Evolutionary conservation across 2,888 invertebrate genomes (phyloP).

Genomic region (Parnassius mnemosyne): DNA sequence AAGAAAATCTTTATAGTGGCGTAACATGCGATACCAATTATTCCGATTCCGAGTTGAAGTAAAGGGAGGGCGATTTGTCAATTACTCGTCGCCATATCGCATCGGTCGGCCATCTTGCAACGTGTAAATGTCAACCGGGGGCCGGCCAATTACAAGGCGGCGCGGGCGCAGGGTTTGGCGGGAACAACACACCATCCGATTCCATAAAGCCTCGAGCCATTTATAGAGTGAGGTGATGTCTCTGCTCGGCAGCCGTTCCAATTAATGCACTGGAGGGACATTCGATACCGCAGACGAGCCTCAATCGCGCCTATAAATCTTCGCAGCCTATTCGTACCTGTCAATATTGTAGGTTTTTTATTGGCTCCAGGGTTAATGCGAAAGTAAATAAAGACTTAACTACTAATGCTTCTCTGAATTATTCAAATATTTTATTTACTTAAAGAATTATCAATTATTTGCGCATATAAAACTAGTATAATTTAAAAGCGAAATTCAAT

Average conservation of each 20-base stretch:
- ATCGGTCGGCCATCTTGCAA: conserved; percentile 71
- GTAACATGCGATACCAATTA: conserved; percentile 40
- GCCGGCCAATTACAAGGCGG: conserved; percentile 75
- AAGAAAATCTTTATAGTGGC: conserved; percentile 37
- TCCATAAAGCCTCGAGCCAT: conserved; percentile 76
- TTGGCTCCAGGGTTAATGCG: conserved; percentile 22
- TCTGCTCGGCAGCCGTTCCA: conserved; percentile 67
- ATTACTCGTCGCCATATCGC: conserved; percentile 69
- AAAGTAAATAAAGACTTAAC: conserved; percentile 35
- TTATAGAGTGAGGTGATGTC: conserved; percentile 68
- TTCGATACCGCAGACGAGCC: conserved; percentile 48
- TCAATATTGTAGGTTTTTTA: conserved; percentile 24
- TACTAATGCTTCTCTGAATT: conserved; percentile 8
- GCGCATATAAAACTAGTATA: no score
- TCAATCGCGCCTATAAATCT: conserved; percentile 23
- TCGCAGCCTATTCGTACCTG: conserved; percentile 23
- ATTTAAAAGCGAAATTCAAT: no score
- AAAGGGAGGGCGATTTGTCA: conserved; percentile 66
- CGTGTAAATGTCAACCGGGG: conserved; percentile 75
- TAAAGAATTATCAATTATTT: no score
- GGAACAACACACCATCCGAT: conserved; percentile 68
- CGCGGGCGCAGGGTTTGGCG: conserved; percentile 68
- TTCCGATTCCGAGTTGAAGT: conserved; percentile 32
- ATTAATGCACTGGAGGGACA: conserved; percentile 64
- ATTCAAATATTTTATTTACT: no score